phyloP scores from a whole-genome alignment of 2,888 invertebrate species.

The Polydrusus tereticollis region DNA sequence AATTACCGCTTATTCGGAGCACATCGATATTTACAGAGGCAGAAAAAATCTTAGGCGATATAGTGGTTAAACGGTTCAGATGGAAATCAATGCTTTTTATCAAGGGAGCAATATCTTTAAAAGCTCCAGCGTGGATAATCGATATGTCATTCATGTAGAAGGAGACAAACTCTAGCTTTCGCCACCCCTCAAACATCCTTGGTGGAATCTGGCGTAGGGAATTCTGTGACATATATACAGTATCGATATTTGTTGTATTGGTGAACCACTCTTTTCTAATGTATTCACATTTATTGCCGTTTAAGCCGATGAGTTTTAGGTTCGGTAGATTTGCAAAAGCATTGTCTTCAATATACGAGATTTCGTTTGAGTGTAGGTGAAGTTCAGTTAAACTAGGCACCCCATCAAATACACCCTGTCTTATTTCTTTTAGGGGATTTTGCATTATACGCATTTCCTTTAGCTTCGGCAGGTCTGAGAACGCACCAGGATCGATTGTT shows the following conservation, averaged over 20 bases:
- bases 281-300: background rate
- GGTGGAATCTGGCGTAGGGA: background rate
- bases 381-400: background rate
- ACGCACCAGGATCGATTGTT: slow-evolving; percentile 1
- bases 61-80: background rate
- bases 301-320: background rate
- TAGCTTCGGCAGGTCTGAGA: background rate
- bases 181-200: slow-evolving; percentile 9
- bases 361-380: background rate
- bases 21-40: background rate
- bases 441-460: background rate
- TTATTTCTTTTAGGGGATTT: background rate
- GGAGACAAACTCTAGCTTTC: background rate
- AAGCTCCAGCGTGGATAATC: background rate
- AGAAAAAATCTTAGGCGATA: background rate
- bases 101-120: background rate
- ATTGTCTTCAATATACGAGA: slow-evolving; percentile 9
- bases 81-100: background rate
- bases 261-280: slow-evolving; percentile 2
- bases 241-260: background rate
- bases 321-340: slow-evolving; percentile 21
- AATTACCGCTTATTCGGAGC: background rate
- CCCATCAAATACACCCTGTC: background rate
- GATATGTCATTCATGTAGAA: background rate
- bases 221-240: background rate